Evolutionary conservation across 2,113 vertebrate genomes (phyloP).

Genomic region (Thermophis baileyi): DNA sequence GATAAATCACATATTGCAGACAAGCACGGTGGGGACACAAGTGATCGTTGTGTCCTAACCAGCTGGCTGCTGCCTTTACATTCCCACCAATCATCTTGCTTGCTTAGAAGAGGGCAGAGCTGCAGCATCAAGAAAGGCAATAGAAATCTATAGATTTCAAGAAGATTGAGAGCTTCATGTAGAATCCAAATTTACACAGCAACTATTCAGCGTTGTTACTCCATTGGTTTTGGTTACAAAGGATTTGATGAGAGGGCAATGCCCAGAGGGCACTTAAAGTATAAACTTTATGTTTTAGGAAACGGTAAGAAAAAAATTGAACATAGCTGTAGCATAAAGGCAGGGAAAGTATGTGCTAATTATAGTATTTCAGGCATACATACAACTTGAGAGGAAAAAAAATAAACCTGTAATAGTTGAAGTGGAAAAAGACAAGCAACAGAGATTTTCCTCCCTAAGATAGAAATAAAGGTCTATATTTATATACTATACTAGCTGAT

Average conservation of each 20-base stretch:
- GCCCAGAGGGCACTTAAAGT: background rate
- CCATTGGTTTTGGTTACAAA: background rate
- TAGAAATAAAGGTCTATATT: background rate
- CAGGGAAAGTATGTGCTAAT: background rate
- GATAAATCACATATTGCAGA: conserved; percentile 56
- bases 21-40: conserved; percentile 12
- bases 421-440: background rate
- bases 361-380: background rate
- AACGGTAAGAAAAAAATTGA: background rate
- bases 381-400: background rate
- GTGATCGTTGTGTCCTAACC: conserved; percentile 19
- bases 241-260: background rate
- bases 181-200: background rate
- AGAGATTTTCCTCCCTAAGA: background rate
- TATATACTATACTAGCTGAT: background rate
- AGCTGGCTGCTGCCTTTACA: conserved; percentile 25
- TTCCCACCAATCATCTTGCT: conserved; percentile 20
- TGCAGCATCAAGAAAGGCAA: background rate
- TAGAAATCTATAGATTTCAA: background rate
- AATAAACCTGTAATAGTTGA: background rate
- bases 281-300: background rate
- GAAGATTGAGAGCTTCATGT: background rate
- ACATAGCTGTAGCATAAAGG: background rate
- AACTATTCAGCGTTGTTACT: background rate
- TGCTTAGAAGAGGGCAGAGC: background rate